phyloP scores from a whole-genome alignment of 2,113 vertebrate species.

The Galemys pyrenaicus region DNA sequence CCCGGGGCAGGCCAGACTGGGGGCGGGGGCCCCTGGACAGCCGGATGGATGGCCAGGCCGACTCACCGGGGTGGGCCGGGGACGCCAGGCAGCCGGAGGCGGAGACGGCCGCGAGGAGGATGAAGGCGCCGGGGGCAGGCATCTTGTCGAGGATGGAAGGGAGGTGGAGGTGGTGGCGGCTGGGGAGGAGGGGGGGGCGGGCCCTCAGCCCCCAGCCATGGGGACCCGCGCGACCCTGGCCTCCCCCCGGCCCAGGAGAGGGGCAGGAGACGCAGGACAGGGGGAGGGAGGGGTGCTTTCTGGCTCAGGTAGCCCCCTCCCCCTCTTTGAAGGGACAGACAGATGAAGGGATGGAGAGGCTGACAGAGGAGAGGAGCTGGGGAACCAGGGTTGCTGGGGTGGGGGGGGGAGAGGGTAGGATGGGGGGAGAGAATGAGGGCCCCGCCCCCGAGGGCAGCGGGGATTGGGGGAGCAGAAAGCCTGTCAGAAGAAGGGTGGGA shows the following conservation, averaged over 20 bases:
- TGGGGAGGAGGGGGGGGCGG: conserved; percentile 69
- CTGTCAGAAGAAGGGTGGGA: conserved; percentile 76
- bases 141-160: conserved; percentile 75
- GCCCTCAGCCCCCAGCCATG: conserved; percentile 81
- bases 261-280: conserved; percentile 71
- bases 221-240: conserved; percentile 79
- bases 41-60: conserved; percentile 28
- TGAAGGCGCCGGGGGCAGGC: conserved; percentile 74
- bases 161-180: conserved; percentile 64
- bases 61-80: conserved; percentile 94
- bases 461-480: conserved; percentile 76
- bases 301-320: conserved; percentile 76
- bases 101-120: conserved; percentile 77
- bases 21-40: neutral
- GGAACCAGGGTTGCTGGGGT: conserved; percentile 75
- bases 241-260: conserved; percentile 74
- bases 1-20: neutral
- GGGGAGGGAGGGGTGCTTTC: conserved; percentile 74
- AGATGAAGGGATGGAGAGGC: conserved; percentile 77
- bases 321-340: conserved; percentile 75
- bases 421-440: conserved; percentile 64
- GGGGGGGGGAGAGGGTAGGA: conserved; percentile 56
- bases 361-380: conserved; percentile 76
- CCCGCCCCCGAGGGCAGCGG: conserved; percentile 68
- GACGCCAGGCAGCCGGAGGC: conserved; percentile 87